Base-by-base conservation (phyloP, 2,797 vertebrate genomes). In the Lepilemur ruficaudatus region DNA sequence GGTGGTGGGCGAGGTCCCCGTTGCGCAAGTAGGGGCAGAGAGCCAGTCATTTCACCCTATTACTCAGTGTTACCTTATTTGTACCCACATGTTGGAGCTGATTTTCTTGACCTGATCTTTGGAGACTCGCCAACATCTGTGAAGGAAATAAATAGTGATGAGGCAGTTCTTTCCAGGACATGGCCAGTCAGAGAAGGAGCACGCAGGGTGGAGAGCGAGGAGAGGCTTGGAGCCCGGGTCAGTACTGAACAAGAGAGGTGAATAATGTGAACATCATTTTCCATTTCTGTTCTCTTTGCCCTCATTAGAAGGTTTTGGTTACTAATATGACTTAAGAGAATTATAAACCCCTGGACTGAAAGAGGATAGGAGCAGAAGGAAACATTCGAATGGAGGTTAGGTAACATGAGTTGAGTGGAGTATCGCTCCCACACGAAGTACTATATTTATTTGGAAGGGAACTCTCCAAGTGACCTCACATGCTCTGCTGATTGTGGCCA, bases 121-220 rank as follows among this genome's bases (percentile, higher is more conserved):
- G 90, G 76, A 94, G 30, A 50, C 61, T 73, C 48, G 72, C 55
- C 63, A 93, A 48, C 8, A 9, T 52, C 32, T 89, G 18, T 46
- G 28, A 72, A 72, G 92, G 65, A 55, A 89, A 13, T 2, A 55
- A 89, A 86, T 1, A 11, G n/a, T 59, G 46, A 25, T 35, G 70
- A 92, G 14, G 80, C 35, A n/a, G 48, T 85, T 96, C 52, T 87
- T 96, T 95, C 50, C 17, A 63, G 88, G 48, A 86, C 18, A 52
- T 0, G 6, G 89, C 52, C 48, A 59, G 23, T 94, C 32, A 72
- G 69, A 89, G 23, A 73, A 57, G 2, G 22, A 76, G 30, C 30
- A 89, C 38, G 5, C 28, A 69, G 70, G 57, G 41, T 76, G 59
- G 28, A 69, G 55, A 82, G 23, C 52, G 48, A 82, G 81, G 57